These are phyloP conservation scores for Anguilla obscura DNA, from an alignment of 2,797 vertebrate genomes.

Conservation along the genomic window DNA sequence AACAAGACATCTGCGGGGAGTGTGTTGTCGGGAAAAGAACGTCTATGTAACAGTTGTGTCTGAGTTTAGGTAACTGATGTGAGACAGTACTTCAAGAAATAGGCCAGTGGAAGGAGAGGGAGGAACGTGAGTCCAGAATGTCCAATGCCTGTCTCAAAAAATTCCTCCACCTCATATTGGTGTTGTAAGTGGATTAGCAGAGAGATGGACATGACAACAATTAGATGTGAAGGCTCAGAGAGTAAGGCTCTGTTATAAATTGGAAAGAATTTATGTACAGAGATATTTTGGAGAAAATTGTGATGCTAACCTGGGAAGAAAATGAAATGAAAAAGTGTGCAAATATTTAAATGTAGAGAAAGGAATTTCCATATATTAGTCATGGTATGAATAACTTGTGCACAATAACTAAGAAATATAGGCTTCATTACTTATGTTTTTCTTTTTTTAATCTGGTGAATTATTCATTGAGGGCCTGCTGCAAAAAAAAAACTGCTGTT, in stretches of 20 bases:
- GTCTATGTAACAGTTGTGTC: neutral
- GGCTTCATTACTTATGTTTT: constrained; percentile 28
- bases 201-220: neutral
- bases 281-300: neutral
- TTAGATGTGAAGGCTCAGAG: neutral
- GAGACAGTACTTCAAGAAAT: neutral
- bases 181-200: neutral
- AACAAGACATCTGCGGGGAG: constrained; percentile 4
- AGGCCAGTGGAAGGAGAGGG: neutral
- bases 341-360: constrained; percentile 13
- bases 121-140: neutral
- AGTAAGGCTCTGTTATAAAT: neutral
- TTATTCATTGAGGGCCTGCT: constrained; percentile 57
- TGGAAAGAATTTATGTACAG: neutral
- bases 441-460: constrained; percentile 52
- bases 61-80: neutral
- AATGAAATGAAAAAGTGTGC: neutral
- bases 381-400: constrained; percentile 42
- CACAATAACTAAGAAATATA: constrained; percentile 51
- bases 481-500: constrained; percentile 42
- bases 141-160: neutral
- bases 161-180: neutral
- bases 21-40: neutral
- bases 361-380: constrained; percentile 20
- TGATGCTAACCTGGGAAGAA: neutral